Evolutionary conservation across 1,140 invertebrate genomes (phyloP), one percentile per base, ranked within the genome.

Genomic region (Elysia chlorotica): DNA sequence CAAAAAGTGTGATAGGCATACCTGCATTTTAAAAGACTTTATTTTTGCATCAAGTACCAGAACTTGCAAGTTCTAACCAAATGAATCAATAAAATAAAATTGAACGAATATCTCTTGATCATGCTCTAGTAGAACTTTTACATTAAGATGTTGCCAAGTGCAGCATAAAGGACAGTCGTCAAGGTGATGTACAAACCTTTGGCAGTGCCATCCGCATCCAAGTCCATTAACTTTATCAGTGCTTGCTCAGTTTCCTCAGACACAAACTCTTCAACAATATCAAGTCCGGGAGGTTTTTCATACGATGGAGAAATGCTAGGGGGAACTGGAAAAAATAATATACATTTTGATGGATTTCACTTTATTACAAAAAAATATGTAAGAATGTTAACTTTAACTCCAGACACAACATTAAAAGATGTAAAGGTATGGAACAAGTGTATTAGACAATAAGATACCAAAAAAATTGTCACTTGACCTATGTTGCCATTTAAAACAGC

Each of bases 251-350:
- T 92, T 61, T 92, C 89, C 73, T 88, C 83, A 59, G 89, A 90
- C 35, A 97, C 88, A 88, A 96, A 95, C 83, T 96, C 86, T 67
- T 91, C 83, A 38, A 95, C 71, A 69, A 97, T 63, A 37, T 87
- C 81, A n/a, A 97, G 88, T 10, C 95, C 95, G 69, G 89, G 83
- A n/a, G 95, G 95, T 62, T 78, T 70, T 21, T 79, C 77, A 14
- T 14, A 61, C 4, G 79, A 78, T 30, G 81, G 79, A 6, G 74
- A 67, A 21, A 81, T 37, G 72, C 63, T 71, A 0, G 71, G n/a
- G 33, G 81, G 79, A 63, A 78, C 83, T 85, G 62, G 21, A 76
- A 72, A 62, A 53, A 65, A 69, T 74, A 74, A 73, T 37, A 61
- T 25, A 62, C 17, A 56, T 62, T 4, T 62, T 28, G 21, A 31